A percentile compares a stretch with the other conserved stretches of the same genome.
Evolutionary conservation across 2,888 invertebrate genomes (phyloP).

Genomic region (Mechanitis mazaeus): DNA sequence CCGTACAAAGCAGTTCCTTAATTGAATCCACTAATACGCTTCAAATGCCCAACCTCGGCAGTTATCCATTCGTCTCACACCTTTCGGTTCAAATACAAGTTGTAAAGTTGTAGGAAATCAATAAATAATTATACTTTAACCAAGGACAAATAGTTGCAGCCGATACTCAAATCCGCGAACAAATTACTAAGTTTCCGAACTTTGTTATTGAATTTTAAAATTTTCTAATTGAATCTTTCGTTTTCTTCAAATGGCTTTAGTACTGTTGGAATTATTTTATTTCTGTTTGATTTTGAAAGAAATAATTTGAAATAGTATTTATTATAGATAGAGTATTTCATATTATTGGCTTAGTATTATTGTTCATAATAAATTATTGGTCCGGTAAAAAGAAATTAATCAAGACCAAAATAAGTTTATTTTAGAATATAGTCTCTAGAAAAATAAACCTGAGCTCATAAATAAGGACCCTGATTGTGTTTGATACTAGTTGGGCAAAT

Average conservation of each 20-base stretch:
- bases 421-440: no score
- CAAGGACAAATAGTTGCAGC: constrained; percentile 28
- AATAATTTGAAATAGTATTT: no score
- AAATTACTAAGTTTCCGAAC: constrained; percentile 35
- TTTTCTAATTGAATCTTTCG: constrained; percentile 38
- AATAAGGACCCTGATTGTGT: no score
- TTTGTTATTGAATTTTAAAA: constrained; percentile 35
- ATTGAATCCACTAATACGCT: not conserved
- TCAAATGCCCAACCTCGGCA: not conserved
- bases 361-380: no score
- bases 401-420: no score
- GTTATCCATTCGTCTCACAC: not conserved
- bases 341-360: no score
- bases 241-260: constrained; percentile 20
- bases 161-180: constrained; percentile 35
- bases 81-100: constrained; percentile 8
- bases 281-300: not conserved
- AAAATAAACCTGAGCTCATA: no score
- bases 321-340: no score
- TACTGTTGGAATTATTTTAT: constrained; percentile 1
- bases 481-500: no score
- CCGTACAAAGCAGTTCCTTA: no score
- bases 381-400: no score
- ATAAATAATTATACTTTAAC: constrained; percentile 29
- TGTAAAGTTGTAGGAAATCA: constrained; percentile 17